Evolutionary conservation across 1,140 invertebrate species (phyloP).

Genomic region (Aradophagus sp.): DNA sequence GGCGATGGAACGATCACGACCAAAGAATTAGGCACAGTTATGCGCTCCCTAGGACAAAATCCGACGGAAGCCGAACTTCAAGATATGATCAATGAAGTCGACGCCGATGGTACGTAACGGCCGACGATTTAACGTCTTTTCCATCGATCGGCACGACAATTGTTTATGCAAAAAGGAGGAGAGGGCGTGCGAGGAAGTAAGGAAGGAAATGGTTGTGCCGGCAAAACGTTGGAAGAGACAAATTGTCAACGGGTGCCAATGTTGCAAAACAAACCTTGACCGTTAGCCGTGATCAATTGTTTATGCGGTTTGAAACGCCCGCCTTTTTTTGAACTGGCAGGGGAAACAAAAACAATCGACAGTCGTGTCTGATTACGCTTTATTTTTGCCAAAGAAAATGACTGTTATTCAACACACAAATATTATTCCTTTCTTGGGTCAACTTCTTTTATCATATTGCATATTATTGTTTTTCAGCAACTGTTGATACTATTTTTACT

Average conservation of each 20-base stretch:
- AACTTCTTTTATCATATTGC: too few relatives aligned
- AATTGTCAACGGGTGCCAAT: constrained; percentile 45
- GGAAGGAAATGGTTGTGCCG: too few relatives aligned
- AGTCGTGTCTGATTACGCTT: not conserved
- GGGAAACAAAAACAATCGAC: too few relatives aligned
- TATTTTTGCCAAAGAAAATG: constrained; percentile 3
- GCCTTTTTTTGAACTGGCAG: constrained; percentile 7
- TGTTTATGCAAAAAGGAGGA: too few relatives aligned
- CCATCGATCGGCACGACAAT: too few relatives aligned
- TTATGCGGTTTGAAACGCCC: constrained; percentile 28
- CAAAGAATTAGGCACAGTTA: constrained; percentile 99
- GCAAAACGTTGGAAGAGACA: too few relatives aligned
- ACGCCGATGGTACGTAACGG: constrained; percentile 97
- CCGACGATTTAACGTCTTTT: too few relatives aligned
- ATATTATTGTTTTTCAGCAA: too few relatives aligned
- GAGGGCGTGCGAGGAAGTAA: too few relatives aligned
- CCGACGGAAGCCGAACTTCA: constrained; percentile 99
- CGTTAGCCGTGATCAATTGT: constrained; percentile 36
- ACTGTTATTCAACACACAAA: too few relatives aligned
- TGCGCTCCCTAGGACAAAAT: constrained; percentile 99
- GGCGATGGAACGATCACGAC: constrained; percentile 99
- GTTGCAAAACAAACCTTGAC: constrained; percentile 40
- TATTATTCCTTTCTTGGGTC: too few relatives aligned
- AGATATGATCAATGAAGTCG: constrained; percentile 99
- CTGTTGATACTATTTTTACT: too few relatives aligned